Evolutionary conservation across 2,888 invertebrate species (phyloP).

Genomic region (Lepidochrysops patricia): DNA sequence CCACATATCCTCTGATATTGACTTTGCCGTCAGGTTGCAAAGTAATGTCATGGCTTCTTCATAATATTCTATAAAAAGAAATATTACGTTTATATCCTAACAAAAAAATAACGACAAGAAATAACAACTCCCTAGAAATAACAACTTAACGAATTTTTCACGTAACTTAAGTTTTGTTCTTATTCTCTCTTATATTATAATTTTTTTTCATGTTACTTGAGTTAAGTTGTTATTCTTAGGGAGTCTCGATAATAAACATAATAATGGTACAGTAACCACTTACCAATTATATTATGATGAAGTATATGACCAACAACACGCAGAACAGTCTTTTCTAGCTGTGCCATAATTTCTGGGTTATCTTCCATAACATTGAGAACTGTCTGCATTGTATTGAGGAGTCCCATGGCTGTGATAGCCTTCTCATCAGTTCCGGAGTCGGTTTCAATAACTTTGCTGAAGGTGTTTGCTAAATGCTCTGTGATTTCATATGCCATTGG

Average conservation of each 20-base stretch:
- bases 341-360: conserved; percentile 83
- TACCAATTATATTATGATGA: conserved; percentile 87
- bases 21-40: conserved; percentile 90
- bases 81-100: background rate
- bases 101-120: background rate
- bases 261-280: conserved; percentile 33
- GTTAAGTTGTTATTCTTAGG: too few species aligned
- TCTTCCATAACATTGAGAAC: conserved; percentile 95
- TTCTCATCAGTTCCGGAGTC: conserved; percentile 95
- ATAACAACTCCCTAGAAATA: too few species aligned
- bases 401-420: conserved; percentile 96
- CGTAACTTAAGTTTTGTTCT: too few species aligned
- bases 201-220: too few species aligned
- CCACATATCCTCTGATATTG: conserved; percentile 97
- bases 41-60: conserved; percentile 96
- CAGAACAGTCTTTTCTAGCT: conserved; percentile 93
- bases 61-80: conserved; percentile 85
- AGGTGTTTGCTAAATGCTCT: conserved; percentile 90
- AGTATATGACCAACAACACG: conserved; percentile 91
- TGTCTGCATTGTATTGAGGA: conserved; percentile 96
- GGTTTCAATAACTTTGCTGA: conserved; percentile 82
- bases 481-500: conserved; percentile 97
- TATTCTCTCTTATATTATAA: too few species aligned
- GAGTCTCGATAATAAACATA: too few species aligned
- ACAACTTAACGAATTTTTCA: too few species aligned